Base-by-base conservation (phyloP, 2,888 invertebrate genomes). In the Idaea biselata region DNA sequence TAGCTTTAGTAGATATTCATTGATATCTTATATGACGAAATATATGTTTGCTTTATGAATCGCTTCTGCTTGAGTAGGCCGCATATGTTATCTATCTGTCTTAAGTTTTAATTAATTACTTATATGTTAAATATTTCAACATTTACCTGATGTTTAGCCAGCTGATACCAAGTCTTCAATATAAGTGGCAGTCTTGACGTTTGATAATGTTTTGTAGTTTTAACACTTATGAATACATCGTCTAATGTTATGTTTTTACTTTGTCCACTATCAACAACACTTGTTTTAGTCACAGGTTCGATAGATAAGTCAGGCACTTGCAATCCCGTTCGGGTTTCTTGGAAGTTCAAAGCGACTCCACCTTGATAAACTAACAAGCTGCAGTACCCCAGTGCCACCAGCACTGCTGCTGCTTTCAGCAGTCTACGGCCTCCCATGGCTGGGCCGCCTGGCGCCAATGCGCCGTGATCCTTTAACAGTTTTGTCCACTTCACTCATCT, bases 181-280 rank as follows among this genome's bases (percentile, higher is more conserved):
- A 99, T 96, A 70, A 97, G 94, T 62, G 96, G 96, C 80, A 99
- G 88, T 77, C 99, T 94, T 60, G 95, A 95, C 72, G 94, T 93
- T 86, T 99, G 98, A 91, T 97, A 98, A 89, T 95, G 95, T 84
- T 95, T 95, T 63, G 98, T 97, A 68, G 99, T 98, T 93, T 99
- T 99, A 63, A 99, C 98, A 93, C 97, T 97, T 86, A 99, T 97
- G 90, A 98, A 98, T 80, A 99, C 94, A 91, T 98, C 98, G 89
- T 96, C 94, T 76, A 97, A 91, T 74, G 94, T 94, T 72, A 96
- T 95, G 70, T 95, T 94, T 71, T 90, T 93, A 70, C 75, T 87
- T 63, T 84, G 84, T 75, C 80, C 83, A 85, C 82, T 86, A 61
- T 89, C 86, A 75, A 82, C 76, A 64, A 86, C 76, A 73, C 73